phyloP scores from a whole-genome alignment of 2,797 vertebrate species.

The Hippoglossus hippoglossus region DNA sequence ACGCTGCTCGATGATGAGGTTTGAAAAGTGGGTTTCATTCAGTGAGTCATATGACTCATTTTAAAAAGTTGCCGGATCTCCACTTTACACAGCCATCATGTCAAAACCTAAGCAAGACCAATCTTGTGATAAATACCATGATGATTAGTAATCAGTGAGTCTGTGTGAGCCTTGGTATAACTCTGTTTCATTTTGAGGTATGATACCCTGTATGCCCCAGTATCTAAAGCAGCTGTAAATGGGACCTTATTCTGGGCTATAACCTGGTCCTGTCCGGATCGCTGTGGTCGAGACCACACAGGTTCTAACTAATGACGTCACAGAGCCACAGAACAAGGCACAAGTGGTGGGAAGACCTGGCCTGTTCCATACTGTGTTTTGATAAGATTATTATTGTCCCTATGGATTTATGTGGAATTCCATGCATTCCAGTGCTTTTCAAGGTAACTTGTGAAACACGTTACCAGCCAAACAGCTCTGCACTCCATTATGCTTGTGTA shows the following conservation, averaged over 20 bases:
- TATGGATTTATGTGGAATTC: conserved; percentile 55
- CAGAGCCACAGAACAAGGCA: background rate
- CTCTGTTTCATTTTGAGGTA: background rate
- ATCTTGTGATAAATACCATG: too few species aligned
- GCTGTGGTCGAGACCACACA: conserved; percentile 2
- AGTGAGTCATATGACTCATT: background rate
- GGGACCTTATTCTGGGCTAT: background rate
- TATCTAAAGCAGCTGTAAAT: background rate
- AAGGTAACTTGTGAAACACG: conserved; percentile 41
- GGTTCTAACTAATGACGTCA: background rate
- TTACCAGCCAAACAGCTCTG: conserved; percentile 1
- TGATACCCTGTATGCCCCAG: background rate
- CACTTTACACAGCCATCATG: too few species aligned
- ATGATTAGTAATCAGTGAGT: too few species aligned
- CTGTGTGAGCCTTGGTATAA: background rate
- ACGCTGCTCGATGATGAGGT: background rate
- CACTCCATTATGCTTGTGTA: conserved; percentile 15
- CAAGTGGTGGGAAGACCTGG: background rate
- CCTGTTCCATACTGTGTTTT: conserved; percentile 27
- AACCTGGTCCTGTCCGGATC: background rate
- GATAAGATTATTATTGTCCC: conserved; percentile 55
- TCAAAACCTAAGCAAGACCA: too few species aligned
- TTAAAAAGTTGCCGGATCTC: too few species aligned
- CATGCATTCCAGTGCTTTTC: conserved; percentile 44
- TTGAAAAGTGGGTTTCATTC: too few species aligned